These are phyloP conservation scores for Rhodinocichla rosea DNA, from an alignment of 2,113 vertebrate species.

Conservation along the genomic window DNA sequence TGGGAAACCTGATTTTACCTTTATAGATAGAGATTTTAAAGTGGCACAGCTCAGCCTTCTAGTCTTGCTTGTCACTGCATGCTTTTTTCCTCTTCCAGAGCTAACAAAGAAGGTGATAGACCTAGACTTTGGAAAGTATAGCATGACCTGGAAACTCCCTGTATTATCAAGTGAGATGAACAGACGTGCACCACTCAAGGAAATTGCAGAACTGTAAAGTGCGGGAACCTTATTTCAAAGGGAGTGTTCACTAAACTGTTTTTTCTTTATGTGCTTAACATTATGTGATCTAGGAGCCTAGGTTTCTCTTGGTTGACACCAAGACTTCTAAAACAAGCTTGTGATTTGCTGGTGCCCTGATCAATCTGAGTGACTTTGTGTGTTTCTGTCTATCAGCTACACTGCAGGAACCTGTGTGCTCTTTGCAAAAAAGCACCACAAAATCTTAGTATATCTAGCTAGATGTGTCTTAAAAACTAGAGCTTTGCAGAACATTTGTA, in stretches of 20 bases:
- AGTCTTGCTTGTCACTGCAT: background rate
- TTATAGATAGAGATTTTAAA: background rate
- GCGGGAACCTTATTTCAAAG: background rate
- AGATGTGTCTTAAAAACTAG: background rate
- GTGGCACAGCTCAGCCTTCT: accelerated
- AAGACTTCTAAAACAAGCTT: background rate
- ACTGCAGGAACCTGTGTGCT: background rate
- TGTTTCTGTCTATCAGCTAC: background rate
- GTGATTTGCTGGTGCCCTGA: background rate
- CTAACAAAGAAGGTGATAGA: background rate
- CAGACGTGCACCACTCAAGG: background rate
- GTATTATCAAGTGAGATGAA: background rate
- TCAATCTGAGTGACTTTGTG: background rate
- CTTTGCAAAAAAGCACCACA: background rate
- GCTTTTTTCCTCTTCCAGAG: background rate
- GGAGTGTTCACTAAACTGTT: background rate
- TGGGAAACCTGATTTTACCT: background rate
- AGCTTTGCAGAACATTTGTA: background rate
- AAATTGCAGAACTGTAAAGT: background rate
- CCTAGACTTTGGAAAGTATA: background rate
- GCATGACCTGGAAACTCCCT: background rate
- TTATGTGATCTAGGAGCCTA: background rate
- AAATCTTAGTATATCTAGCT: background rate
- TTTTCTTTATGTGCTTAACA: background rate
- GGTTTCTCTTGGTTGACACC: background rate